These are phyloP conservation scores for Diaphora mendica DNA, from an alignment of 2,888 invertebrate species.

Conservation along the genomic window DNA sequence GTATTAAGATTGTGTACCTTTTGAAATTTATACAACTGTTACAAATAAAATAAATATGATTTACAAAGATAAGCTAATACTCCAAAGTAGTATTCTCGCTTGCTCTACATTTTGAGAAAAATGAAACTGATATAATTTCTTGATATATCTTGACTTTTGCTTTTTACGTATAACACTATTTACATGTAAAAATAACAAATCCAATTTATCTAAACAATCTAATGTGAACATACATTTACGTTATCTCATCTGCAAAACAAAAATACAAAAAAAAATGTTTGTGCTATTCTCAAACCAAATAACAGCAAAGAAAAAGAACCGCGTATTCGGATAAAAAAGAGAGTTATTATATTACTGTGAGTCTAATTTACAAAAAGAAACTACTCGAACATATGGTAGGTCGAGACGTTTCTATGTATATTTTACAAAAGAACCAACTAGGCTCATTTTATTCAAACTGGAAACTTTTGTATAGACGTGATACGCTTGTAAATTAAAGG, in stretches of 20 bases:
- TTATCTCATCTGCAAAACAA: constrained; percentile 19
- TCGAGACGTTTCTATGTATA: constrained; percentile 43
- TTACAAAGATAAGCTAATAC: neutral
- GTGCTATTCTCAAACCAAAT: constrained; percentile 26
- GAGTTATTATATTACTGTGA: constrained; percentile 55
- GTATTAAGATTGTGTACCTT: no score
- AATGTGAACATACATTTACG: constrained; percentile 13
- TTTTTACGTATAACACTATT: neutral
- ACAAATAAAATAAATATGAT: no score
- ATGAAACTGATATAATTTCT: neutral
- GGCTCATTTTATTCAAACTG: constrained; percentile 69
- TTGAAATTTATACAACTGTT: no score
- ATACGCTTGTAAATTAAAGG: constrained; percentile 56
- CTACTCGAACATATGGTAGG: constrained; percentile 53
- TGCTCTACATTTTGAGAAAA: neutral
- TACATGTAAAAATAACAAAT: neutral
- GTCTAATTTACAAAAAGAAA: constrained; percentile 57
- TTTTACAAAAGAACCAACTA: constrained; percentile 59
- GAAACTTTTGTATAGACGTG: constrained; percentile 65
- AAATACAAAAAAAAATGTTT: constrained; percentile 22
- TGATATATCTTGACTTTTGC: neutral
- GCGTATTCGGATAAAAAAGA: constrained; percentile 39
- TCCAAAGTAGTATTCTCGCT: neutral
- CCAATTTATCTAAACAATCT: neutral
- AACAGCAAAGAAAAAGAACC: constrained; percentile 36